These are phyloP conservation scores for Drosophila pseudoananassae DNA, from an alignment of 1,140 invertebrate species.

Conservation along the genomic window DNA sequence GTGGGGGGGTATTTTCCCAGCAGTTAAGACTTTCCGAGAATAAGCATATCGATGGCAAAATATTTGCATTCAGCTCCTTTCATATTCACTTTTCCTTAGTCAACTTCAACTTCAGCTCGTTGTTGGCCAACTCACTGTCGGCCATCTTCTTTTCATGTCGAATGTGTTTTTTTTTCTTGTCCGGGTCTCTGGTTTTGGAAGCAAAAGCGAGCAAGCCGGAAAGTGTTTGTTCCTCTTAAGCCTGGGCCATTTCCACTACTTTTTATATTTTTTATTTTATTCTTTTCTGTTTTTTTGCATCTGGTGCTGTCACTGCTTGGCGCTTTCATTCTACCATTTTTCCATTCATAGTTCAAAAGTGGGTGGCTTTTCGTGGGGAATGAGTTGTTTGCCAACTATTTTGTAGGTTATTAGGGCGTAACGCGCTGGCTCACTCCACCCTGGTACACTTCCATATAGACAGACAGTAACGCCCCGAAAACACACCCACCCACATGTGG, in stretches of 20 bases:
- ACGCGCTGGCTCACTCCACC: conserved; percentile 35
- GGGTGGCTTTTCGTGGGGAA: background rate
- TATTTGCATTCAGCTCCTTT: conserved; percentile 40
- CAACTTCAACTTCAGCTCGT: conserved; percentile 18
- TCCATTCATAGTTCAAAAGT: conserved; percentile 59
- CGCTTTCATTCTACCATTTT: conserved; percentile 64
- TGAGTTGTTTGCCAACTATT: conserved; percentile 78
- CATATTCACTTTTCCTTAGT: conserved; percentile 33
- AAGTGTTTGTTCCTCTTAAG: conserved; percentile 44
- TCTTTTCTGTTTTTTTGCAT: conserved; percentile 11
- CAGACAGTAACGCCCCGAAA: conserved; percentile 33
- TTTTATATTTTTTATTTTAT: conserved; percentile 21
- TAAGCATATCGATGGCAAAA: conserved; percentile 23
- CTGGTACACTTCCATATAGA: conserved; percentile 24
- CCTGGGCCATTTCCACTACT: conserved; percentile 21
- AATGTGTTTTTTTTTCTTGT: conserved; percentile 6
- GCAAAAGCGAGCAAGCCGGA: conserved; percentile 3
- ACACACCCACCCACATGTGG: conserved; percentile 21
- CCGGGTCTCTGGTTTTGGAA: conserved; percentile 20
- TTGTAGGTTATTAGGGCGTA: conserved; percentile 82
- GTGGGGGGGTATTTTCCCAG: background rate
- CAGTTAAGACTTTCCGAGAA: conserved; percentile 4
- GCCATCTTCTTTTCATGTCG: conserved; percentile 11
- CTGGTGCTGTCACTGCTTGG: conserved; percentile 33
- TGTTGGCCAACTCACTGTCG: conserved; percentile 1